These are phyloP conservation scores for Urocitellus parryii DNA, from an alignment of 2,113 vertebrate species.

Conservation along the genomic window DNA sequence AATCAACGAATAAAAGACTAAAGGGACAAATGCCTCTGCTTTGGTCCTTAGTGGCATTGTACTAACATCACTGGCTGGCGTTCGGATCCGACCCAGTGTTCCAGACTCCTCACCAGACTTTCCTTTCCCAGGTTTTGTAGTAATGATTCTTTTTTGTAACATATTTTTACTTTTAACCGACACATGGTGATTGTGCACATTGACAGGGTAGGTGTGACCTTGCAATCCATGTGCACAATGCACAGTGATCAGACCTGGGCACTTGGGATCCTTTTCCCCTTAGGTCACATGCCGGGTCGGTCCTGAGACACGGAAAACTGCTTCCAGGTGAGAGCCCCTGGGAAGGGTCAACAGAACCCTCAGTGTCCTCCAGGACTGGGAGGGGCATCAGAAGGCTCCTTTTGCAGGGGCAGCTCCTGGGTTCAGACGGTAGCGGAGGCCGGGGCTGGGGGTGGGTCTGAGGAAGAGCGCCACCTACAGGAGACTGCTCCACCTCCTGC, in stretches of 20 bases:
- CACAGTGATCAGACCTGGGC: neutral
- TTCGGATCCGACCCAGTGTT: neutral
- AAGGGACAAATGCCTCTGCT: neutral
- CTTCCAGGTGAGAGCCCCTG: neutral
- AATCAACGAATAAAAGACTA: neutral
- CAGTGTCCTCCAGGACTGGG: neutral
- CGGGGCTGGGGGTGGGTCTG: neutral
- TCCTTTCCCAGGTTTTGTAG: neutral
- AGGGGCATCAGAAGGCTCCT: neutral
- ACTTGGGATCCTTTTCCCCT: no score
- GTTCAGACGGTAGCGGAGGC: neutral
- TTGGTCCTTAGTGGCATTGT: neutral
- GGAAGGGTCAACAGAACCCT: neutral
- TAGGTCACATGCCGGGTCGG: no score
- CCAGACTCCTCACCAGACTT: neutral
- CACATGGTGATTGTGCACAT: neutral
- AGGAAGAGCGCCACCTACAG: conserved; percentile 59
- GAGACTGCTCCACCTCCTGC: neutral
- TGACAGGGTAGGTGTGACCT: neutral
- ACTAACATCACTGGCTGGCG: neutral
- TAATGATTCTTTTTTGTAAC: neutral
- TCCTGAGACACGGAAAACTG: neutral
- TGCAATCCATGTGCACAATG: neutral
- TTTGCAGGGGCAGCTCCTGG: neutral
- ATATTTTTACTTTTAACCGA: neutral